Percentiles rank a stretch among this genome's conserved stretches.
phyloP scores from a whole-genome alignment of 2,113 vertebrate species.

The Salvator merianae region DNA sequence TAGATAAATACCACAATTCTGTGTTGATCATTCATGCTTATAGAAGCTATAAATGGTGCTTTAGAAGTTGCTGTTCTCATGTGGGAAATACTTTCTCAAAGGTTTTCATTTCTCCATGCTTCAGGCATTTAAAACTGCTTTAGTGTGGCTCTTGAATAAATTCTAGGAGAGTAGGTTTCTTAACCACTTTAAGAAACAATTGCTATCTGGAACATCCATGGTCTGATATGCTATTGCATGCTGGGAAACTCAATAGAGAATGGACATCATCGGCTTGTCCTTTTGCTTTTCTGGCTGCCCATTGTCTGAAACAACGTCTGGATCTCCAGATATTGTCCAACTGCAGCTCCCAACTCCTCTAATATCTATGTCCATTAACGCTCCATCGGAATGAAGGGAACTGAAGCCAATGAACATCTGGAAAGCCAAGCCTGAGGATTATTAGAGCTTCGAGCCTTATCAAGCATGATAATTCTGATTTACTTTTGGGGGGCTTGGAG shows the following conservation, averaged over 20 bases:
- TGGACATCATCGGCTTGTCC: too few relatives aligned
- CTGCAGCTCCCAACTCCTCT: not conserved
- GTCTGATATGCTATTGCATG: not conserved
- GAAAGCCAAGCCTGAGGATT: not conserved
- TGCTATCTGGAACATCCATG: not conserved
- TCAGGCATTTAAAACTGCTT: not conserved
- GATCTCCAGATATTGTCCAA: not conserved
- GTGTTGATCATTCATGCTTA: not conserved
- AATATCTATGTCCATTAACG: not conserved
- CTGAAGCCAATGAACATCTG: not conserved
- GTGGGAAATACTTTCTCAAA: not conserved
- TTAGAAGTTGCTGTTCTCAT: not conserved
- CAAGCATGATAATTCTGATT: too few relatives aligned
- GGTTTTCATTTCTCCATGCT: fast-evolving
- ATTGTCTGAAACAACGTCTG: not conserved
- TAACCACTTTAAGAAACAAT: not conserved
- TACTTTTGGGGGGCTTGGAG: too few relatives aligned
- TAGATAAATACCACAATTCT: not conserved
- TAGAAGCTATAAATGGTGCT: too few relatives aligned
- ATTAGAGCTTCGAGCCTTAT: too few relatives aligned
- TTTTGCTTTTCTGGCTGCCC: not conserved
- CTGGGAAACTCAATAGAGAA: not conserved
- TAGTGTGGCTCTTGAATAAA: not conserved
- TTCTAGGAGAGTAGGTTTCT: not conserved
- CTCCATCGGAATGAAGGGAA: not conserved